These are phyloP conservation scores for Eumaeus atala DNA, from an alignment of 1,140 invertebrate species.

Conservation along the genomic window DNA sequence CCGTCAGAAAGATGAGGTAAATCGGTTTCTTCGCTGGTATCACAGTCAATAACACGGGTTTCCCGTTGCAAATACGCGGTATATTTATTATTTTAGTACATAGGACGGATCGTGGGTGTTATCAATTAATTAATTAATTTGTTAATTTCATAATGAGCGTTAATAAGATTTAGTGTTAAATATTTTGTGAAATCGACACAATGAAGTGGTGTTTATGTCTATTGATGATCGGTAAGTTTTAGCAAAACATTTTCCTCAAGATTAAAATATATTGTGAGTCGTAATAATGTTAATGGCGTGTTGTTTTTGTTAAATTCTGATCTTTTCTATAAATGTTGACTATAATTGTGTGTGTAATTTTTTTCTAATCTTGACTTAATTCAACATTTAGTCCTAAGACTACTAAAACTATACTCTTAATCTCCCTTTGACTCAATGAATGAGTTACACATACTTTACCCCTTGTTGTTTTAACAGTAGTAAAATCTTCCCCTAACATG, in stretches of 20 bases:
- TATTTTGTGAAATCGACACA: not conserved
- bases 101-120: too few species aligned
- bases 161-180: not conserved
- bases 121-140: too few species aligned
- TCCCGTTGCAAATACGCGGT: not conserved
- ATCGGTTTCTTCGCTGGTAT: not conserved
- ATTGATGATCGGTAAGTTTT: slow-evolving; percentile 2
- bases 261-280: not conserved
- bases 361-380: too few species aligned
- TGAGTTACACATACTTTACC: too few species aligned
- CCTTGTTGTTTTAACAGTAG: too few species aligned
- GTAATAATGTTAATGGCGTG: not conserved
- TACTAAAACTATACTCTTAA: too few species aligned
- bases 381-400: too few species aligned
- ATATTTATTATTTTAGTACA: not conserved
- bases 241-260: slow-evolving; percentile 2
- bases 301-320: not conserved
- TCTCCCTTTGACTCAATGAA: too few species aligned
- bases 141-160: not conserved
- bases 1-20: not conserved
- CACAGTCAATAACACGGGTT: slow-evolving; percentile 2
- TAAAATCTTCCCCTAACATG: too few species aligned
- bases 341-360: not conserved
- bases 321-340: not conserved
- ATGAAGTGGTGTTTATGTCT: not conserved